phyloP scores from a whole-genome alignment of 1,140 invertebrate genomes.

The Tetragnatha versicolor region DNA sequence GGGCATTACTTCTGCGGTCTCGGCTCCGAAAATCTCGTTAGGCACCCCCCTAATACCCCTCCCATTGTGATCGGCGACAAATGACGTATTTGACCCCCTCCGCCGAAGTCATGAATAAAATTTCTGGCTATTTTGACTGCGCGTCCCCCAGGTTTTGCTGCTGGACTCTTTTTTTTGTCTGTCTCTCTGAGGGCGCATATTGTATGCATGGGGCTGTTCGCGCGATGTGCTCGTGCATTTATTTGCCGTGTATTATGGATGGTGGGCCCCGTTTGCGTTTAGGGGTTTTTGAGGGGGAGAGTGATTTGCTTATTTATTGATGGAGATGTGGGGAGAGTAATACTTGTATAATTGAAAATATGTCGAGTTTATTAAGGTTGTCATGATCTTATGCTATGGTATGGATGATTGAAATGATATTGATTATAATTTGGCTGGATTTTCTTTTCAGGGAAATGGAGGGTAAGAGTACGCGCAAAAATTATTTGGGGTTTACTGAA shows the following conservation, averaged over 20 bases:
- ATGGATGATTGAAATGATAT: too few relatives aligned
- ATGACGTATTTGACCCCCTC: slow-evolving; percentile 51
- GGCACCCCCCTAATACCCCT: slow-evolving; percentile 2
- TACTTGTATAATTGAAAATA: neutral
- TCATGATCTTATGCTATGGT: too few relatives aligned
- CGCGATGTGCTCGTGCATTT: neutral
- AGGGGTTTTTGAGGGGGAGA: too few relatives aligned
- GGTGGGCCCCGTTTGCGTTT: too few relatives aligned
- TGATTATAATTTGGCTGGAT: too few relatives aligned
- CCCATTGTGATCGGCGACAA: slow-evolving; percentile 46
- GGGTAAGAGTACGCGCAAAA: too few relatives aligned
- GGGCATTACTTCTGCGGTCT: slow-evolving; percentile 51
- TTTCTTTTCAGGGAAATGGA: too few relatives aligned
- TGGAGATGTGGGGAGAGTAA: neutral
- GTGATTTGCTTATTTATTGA: too few relatives aligned
- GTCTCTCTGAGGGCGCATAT: neutral
- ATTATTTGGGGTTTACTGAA: too few relatives aligned
- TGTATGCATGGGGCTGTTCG: neutral
- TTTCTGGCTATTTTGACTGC: slow-evolving; percentile 46
- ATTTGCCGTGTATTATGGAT: neutral
- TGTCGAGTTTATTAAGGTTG: too few relatives aligned
- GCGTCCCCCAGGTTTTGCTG: neutral
- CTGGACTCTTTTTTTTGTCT: neutral
- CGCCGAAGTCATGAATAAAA: slow-evolving; percentile 51
- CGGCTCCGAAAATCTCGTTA: slow-evolving; percentile 48